Evolutionary conservation across 1,140 invertebrate species (phyloP), one percentile per base, ranked within the genome.

Genomic region (Drosophila yakuba): DNA sequence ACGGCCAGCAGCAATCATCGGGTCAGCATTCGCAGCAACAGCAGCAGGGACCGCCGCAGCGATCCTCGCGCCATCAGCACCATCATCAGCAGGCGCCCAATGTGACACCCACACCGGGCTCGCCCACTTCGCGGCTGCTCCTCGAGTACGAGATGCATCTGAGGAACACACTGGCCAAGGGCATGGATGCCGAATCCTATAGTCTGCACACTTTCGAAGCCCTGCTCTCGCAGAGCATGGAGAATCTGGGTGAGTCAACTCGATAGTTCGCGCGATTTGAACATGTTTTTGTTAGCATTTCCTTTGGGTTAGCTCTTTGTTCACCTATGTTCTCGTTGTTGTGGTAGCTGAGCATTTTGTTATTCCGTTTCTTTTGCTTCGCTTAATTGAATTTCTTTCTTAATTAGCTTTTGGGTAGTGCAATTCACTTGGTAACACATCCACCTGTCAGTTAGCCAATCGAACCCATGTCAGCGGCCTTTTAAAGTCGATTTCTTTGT

Each of bases 61-160:
- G 81, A 7, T 67, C 64, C 10, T 76, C 80, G 20, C 74, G 88
- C 7, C 89, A 90, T 48, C 82, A 79, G 54, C 91, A 92, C 62
- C 83, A 88, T 75, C 83, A 91, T 77, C 88, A 84, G 57, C 94
- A 93, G 52, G 94, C 94, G 44, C 93, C 94, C 1, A 94, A 94
- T 85, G 93, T 93, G 4, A 95, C 95, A 4, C 96, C 96, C 10
- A 96, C 96, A 0, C 96, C 97, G 2, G 96, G 96, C 20, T 97
- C 97, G 14, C 97, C 97, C 10, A 98, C 97, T 11, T 97, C 96
- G 58, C 94, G 97, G 38, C 94, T 98, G 1, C 94, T 98, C 5
- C 94, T 98, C 56, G 97, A 98, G 93, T 98, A 99, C 93, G 98
- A 99, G 94, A 97, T 98, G 96, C 97, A 98, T 93, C 94, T 98